Percentiles rank a stretch among this genome's conserved stretches.
These are phyloP conservation scores for Oscheius sp. DNA, from an alignment of 2,888 invertebrate species.

Conservation along the genomic window DNA sequence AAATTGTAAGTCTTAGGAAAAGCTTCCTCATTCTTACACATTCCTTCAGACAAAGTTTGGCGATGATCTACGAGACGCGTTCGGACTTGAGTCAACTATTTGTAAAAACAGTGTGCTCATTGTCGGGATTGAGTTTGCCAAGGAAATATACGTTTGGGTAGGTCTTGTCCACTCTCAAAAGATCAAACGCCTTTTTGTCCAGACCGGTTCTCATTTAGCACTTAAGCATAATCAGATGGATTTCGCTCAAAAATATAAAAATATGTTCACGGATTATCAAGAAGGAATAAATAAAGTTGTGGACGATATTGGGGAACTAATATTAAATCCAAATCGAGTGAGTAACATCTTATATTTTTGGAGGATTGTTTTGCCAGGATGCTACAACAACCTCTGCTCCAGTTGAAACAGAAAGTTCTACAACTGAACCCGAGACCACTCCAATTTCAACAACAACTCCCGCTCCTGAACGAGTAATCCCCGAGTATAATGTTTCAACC, in stretches of 20 bases:
- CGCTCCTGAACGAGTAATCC: conserved; percentile 32
- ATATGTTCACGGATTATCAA: conserved; percentile 67
- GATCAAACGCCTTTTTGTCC: neutral
- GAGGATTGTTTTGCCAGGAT: conserved; percentile 1
- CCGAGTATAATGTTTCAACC: conserved; percentile 11
- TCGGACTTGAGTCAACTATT: conserved; percentile 54
- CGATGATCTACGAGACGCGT: conserved; percentile 59
- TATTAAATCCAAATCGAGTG: conserved; percentile 61
- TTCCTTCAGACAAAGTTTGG: conserved; percentile 63
- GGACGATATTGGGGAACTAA: conserved; percentile 64
- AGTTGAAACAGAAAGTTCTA: conserved; percentile 20
- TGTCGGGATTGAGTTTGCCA: conserved; percentile 65
- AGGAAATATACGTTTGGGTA: conserved; percentile 65
- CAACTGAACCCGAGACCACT: conserved; percentile 15
- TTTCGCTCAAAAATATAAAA: conserved; percentile 58
- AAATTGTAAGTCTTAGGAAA: conserved; percentile 58
- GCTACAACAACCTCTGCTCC: conserved; percentile 11
- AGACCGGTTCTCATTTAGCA: conserved; percentile 65
- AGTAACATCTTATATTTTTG: neutral
- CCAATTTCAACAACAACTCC: neutral
- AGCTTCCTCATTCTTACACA: neutral
- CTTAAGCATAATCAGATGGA: conserved; percentile 61
- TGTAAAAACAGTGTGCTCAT: conserved; percentile 67
- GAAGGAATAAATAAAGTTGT: conserved; percentile 67
- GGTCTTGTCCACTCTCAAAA: conserved; percentile 8